A percentile compares a stretch with the other conserved stretches of the same genome.
phyloP scores from a whole-genome alignment of 2,113 vertebrate species.

The Rana temporaria region DNA sequence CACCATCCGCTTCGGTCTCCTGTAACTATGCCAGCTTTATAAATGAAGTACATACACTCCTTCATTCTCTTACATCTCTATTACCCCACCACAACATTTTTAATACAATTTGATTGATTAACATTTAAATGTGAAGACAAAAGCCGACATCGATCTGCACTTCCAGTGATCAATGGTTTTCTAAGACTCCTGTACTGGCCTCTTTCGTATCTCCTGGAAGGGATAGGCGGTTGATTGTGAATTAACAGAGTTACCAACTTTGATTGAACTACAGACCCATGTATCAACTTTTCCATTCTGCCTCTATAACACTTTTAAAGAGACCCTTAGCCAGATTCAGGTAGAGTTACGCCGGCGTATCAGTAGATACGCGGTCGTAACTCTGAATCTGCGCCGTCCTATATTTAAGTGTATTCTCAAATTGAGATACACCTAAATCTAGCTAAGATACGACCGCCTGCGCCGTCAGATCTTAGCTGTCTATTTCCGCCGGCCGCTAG shows the following conservation, averaged over 20 bases:
- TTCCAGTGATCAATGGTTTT: conserved; percentile 68
- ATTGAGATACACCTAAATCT: too few species aligned
- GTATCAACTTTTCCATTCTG: not conserved
- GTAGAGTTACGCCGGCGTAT: too few species aligned
- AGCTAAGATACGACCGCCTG: too few species aligned
- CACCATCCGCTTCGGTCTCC: too few species aligned
- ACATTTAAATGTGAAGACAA: conserved; percentile 72
- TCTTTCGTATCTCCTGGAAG: conserved; percentile 35
- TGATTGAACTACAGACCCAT: not conserved
- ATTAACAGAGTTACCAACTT: not conserved
- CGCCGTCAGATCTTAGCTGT: too few species aligned
- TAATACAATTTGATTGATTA: conserved; percentile 74
- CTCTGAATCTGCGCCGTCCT: too few species aligned
- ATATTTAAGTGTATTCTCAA: too few species aligned
- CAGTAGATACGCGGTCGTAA: too few species aligned
- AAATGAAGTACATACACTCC: conserved; percentile 30
- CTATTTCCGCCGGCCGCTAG: too few species aligned
- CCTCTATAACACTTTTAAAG: too few species aligned
- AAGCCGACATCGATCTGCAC: conserved; percentile 64
- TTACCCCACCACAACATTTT: conserved; percentile 63
- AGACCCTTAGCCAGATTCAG: too few species aligned
- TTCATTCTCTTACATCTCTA: conserved; percentile 35
- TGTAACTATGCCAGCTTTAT: too few species aligned
- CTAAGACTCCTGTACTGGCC: conserved; percentile 67
- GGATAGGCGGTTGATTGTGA: not conserved